Base-by-base conservation (phyloP, 2,113 vertebrate genomes). In the Rhabdornis inornatus region DNA sequence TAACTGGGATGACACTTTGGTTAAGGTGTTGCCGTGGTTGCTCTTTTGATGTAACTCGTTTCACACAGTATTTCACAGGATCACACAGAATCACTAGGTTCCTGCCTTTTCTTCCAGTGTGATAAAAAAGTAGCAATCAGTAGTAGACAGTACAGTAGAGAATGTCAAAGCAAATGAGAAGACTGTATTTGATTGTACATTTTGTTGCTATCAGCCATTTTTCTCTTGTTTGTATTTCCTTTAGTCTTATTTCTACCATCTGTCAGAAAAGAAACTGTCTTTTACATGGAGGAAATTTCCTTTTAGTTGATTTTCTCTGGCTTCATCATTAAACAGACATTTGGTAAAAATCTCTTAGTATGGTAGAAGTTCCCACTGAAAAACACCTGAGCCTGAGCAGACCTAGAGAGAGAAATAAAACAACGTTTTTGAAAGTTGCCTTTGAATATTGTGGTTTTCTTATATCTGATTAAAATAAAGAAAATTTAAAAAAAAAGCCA, bases 401-500 rank as follows among this genome's bases (percentile, higher is more conserved):
- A 55, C n/a, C 37, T 83, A 57, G 17, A 53, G 47, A 89, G 42
- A 68, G 28, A 83, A 76, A 77, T n/a, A n/a, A 75, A 87, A 28
- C 6, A 24, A 24, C 7, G 3, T 11, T 81, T 81, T 89, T 84
- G 39, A 37, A 87, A 89, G 30, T 37, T 81, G n/a, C 25, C 45
- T 87, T 86, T 86, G 28, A 77, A 92, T 91, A 72, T 27, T 47
- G 11, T 50, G 42, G 7, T 60, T 87, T 93, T 85, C 31, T 69
- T 23, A 61, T 31, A 15, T 79, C 23, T 84, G 35, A 63, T 84
- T 57, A 50, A 9, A 63, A 63, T 49, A 47, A 40, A n/a, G 27
- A 28, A 24, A 10, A 2, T 6, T n/a, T n/a, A 6, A 10, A 11
- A 31, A 1, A 11, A 74, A 31, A 3, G 1, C 8, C 14, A 13